A percentile compares a stretch with the other conserved stretches of the same genome.
phyloP scores from a whole-genome alignment of 2,113 vertebrate species.

The Labeo catla region DNA sequence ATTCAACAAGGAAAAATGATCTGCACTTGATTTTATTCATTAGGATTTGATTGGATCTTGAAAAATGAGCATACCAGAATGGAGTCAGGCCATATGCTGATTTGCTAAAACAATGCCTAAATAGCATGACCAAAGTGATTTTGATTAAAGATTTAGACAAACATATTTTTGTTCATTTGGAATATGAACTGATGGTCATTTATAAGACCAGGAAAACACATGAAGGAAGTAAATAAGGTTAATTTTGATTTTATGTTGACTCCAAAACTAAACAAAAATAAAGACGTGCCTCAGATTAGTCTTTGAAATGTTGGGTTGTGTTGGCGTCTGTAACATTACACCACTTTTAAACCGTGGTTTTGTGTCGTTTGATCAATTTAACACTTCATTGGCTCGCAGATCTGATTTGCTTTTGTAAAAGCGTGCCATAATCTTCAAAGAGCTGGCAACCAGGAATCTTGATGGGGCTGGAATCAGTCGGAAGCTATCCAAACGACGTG shows the following conservation, averaged over 20 bases:
- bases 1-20: no score
- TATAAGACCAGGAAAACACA: neutral
- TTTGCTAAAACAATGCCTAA: neutral
- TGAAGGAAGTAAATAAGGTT: neutral
- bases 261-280: neutral
- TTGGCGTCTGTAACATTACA: neutral
- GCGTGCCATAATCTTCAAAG: slow-evolving; percentile 27
- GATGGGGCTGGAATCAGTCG: neutral
- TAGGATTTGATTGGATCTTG: no score
- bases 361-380: neutral
- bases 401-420: slow-evolving; percentile 30
- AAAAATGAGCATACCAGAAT: neutral
- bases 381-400: slow-evolving; percentile 7
- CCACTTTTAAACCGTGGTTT: neutral
- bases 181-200: neutral
- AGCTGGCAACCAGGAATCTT: slow-evolving; percentile 25
- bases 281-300: neutral
- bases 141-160: neutral
- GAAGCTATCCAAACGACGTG: slow-evolving; percentile 35
- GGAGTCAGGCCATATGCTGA: neutral
- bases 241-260: neutral
- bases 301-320: neutral
- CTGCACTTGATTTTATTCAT: no score
- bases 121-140: neutral
- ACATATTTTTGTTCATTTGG: neutral